Base-by-base conservation (phyloP, 92 coral and sea anemone species). In the Virgularia gustaviana region DNA sequence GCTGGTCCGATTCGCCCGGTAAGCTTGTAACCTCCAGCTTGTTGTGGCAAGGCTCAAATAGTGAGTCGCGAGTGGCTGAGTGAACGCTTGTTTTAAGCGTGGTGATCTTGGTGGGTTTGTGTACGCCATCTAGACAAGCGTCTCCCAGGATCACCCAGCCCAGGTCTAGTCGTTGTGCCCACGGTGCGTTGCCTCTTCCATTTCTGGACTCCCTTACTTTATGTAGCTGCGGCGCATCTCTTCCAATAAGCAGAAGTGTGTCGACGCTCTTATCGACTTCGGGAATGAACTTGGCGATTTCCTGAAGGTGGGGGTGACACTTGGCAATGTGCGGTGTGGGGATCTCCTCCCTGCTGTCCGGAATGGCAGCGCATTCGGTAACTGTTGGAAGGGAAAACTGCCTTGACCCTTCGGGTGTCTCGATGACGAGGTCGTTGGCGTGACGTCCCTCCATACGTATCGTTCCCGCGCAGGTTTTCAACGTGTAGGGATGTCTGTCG, bases 221-320 rank as follows among this genome's bases (percentile, higher is more conserved):
- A 65, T 73, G 88, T 0, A 79, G 85, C 2, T 80, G 43, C 13
- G 87, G 87, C 0, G 45, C 54, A 13, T 83, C 87, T 33, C 83
- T 43, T 0, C 83, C 83, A 2, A 83, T 28, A 16, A 83, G 79
- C 2, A 77, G 78, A 16, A 83, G 68, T 18, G 72, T 65, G 11
- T 81, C 81, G 2, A 61, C 78, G 9, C 12, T 0, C 10, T 72
- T 35, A 28, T 72, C 78, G 4, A 72, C 49, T 30, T 72, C 78
- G 22, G 78, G 78, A 34, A 72, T 72, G 22, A 18, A 15, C 36
- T 55, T 52, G 8, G 78, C 78, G 0, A 72, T 25, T 22, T n/a
- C 15, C 81, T 12, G 7, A 9, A 82, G 36, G 45, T 70, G 87
- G 3, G 78, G 75, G 11, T 77, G 83, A 1, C 70, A 82, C 24